Conservation (phyloP, 2,797 vertebrate genomes). For the Moxostoma hubbsi region DNA sequence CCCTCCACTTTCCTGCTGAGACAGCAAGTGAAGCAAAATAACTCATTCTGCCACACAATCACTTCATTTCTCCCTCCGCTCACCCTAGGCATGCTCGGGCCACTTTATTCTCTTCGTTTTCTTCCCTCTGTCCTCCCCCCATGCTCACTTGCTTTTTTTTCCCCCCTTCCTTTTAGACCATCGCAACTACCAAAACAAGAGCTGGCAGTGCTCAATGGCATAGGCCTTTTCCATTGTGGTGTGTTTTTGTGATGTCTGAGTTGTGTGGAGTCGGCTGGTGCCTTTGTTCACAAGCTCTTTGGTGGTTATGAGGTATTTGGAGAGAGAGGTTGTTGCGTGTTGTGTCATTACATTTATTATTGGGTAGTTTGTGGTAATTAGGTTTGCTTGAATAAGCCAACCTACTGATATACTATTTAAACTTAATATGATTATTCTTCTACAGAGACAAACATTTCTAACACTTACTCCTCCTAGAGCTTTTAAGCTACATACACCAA, state of each 20-base stretch:
- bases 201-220: conserved; percentile 73
- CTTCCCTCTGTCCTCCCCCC: conserved; percentile 59
- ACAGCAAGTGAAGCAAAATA: conserved; percentile 83
- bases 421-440: too few species aligned
- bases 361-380: neutral
- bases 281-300: conserved; percentile 70
- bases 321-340: neutral
- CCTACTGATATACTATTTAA: too few species aligned
- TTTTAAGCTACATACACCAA: too few species aligned
- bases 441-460: too few species aligned
- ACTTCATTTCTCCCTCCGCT: conserved; percentile 76
- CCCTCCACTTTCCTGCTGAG: conserved; percentile 68
- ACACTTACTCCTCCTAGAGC: too few species aligned
- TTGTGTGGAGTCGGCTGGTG: conserved; percentile 70
- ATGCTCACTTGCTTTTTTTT: conserved; percentile 46
- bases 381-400: too few species aligned
- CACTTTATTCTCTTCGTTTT: conserved; percentile 71
- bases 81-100: conserved; percentile 72
- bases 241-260: conserved; percentile 74
- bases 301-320: conserved; percentile 50
- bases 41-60: conserved; percentile 81
- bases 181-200: conserved; percentile 78
- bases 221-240: conserved; percentile 77
- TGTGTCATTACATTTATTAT: neutral
- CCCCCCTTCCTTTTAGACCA: conserved; percentile 59